Evolutionary conservation across 2,888 invertebrate species (phyloP), one percentile per base, ranked within the genome.

Genomic region (Carterocephalus palaemon): DNA sequence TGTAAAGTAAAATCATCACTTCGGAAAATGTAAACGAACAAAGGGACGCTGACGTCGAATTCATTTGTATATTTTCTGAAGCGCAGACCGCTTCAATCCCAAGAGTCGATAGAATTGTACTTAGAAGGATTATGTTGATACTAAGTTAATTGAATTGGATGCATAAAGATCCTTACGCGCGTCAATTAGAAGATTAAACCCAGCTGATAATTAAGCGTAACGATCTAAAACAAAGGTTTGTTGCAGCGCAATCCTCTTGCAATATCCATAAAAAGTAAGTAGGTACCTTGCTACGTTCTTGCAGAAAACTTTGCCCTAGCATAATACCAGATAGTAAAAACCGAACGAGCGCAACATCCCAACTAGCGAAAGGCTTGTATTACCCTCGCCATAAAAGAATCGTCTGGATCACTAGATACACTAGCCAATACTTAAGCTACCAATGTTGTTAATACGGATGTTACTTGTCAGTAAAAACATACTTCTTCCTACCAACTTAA

Each of bases 11-110:
- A 28, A 34, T 42, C 20, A 28, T 41, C 19, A 41, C 26, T 24
- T 20, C 33, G 23, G n/a, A 28, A 28, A 34, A 39, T 39, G 34
- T 28, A 28, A 34, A 24, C 12, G n/a, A n/a, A 28, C 23, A 40
- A 28, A 24, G 19, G 39, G 17, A 19, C 9, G 12, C 6, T 26
- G 17, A 9, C 9, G 16, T 23, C 15, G 20, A 22, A 22, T n/a
- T 10, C 4, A 15, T 13, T 15, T 4, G 8, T 4, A 15, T 34
- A 34, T 23, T 34, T 15, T 15, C 8, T n/a, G 2, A 5, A 12
- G 4, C 22, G 13, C 12, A 12, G 12, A n/a, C n/a, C n/a, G n/a
- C n/a, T n/a, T n/a, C n/a, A n/a, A n/a, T n/a, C n/a, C n/a, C n/a
- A n/a, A n/a, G n/a, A n/a, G n/a, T n/a, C n/a, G n/a, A n/a, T n/a